Conservation (phyloP, 2,888 invertebrate genomes). For the Brachyptera risi region DNA sequence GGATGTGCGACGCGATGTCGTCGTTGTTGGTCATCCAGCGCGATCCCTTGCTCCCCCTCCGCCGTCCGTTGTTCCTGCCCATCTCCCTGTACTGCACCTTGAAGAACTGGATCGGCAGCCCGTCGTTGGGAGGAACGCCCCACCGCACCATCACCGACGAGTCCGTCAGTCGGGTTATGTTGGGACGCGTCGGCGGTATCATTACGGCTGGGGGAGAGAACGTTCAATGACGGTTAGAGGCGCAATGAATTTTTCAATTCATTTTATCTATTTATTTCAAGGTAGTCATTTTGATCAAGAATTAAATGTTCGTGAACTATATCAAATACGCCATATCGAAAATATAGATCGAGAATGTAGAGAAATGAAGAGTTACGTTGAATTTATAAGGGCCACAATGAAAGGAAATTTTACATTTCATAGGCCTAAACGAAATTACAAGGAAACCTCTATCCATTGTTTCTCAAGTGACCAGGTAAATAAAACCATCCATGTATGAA, state of each 20-base stretch:
- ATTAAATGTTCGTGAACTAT: neutral
- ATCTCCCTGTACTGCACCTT: constrained; percentile 76
- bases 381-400: too few species aligned
- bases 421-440: too few species aligned
- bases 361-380: too few species aligned
- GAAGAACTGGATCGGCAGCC: constrained; percentile 81
- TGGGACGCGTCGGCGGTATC: constrained; percentile 84
- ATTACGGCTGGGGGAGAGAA: constrained; percentile 48
- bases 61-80: constrained; percentile 39
- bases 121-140: constrained; percentile 76
- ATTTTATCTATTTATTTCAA: neutral
- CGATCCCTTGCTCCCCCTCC: constrained; percentile 43
- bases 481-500: too few species aligned
- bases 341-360: too few species aligned
- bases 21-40: constrained; percentile 76
- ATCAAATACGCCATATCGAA: neutral
- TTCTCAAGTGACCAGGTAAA: too few species aligned
- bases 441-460: too few species aligned
- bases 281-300: too few species aligned
- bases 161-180: constrained; percentile 80
- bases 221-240: too few species aligned
- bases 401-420: too few species aligned
- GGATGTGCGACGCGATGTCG: constrained; percentile 74
- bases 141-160: constrained; percentile 91
- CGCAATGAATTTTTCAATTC: neutral